Base-by-base conservation (phyloP, 1,140 invertebrate species). In the Calosoma granatense region DNA sequence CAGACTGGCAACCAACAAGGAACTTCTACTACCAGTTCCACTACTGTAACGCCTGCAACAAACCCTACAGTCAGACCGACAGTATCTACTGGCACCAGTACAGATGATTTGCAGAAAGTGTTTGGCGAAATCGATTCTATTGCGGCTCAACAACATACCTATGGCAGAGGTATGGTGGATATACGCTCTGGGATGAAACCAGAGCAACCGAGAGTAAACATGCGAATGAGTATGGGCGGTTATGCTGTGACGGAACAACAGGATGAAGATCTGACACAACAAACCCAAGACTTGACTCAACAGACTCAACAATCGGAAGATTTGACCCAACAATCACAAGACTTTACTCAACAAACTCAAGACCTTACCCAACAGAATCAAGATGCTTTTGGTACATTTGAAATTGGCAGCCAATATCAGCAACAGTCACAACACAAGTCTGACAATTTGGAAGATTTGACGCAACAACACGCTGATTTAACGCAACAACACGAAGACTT, bases 401-500 rank as follows among this genome's bases (percentile, higher is more conserved):
- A 59, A 0, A 36, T 59, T 1, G 58, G 51, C 0, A 56, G 61
- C 43, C 59, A 22, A 53, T 15, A 59, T 3, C 22, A 12, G 12
- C 55, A 58, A 26, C 23, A 59, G 51, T 54, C 12, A 12, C n/a
- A n/a, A n/a, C 59, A 22, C 51, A 15, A 59, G 3, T 15, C 9
- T 1, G 20, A 54, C 2, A 15, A 55, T 15, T 36, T 11, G 0
- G 23, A 55, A 30, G 54, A 55, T 2, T 39, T 55, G 1, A 55
- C 2, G 0, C 56, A 57, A 54, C 51, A 51, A 17, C 14, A 51
- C 12, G 52, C 20, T 2, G 47, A 30, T 53, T 3, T 30, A 17
- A 36, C 58, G 56, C 56, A 15, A 53, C 23, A 52, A 21, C 56
- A 60, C 47, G 15, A 22, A n/a, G 14, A 21, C 20, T 23, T 21